A percentile compares a stretch with the other conserved stretches of the same genome.
phyloP scores from a whole-genome alignment of 2,888 invertebrate species.

The Hypena proboscidalis region DNA sequence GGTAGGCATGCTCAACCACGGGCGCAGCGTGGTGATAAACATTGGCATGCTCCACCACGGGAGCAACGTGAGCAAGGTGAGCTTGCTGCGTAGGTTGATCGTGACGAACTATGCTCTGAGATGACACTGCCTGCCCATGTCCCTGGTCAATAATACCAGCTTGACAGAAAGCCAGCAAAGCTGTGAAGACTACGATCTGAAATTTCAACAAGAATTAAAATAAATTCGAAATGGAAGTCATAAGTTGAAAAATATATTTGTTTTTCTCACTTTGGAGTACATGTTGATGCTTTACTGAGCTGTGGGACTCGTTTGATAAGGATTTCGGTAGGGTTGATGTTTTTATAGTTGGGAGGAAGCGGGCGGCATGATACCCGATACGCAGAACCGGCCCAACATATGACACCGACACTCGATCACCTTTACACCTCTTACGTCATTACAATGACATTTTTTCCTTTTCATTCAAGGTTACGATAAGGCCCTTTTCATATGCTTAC shows the following conservation, averaged over 20 bases:
- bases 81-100: conserved; percentile 64
- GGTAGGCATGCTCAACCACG: conserved; percentile 42
- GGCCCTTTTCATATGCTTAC: conserved; percentile 49
- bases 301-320: conserved; percentile 71
- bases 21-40: conserved; percentile 36
- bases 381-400: conserved; percentile 73
- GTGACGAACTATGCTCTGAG: conserved; percentile 75
- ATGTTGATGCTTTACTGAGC: conserved; percentile 70
- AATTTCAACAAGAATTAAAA: no score
- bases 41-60: conserved; percentile 46
- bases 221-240: no score
- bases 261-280: conserved; percentile 74
- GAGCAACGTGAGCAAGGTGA: conserved; percentile 51
- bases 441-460: conserved; percentile 65
- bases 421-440: conserved; percentile 75
- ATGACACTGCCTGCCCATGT: conserved; percentile 71
- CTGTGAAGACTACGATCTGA: conserved; percentile 73
- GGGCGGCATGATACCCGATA: conserved; percentile 66
- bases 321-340: conserved; percentile 64
- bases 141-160: conserved; percentile 72
- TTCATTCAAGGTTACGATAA: conserved; percentile 73
- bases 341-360: conserved; percentile 76
- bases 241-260: background rate
- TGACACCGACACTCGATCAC: conserved; percentile 74
- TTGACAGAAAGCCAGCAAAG: conserved; percentile 75